A percentile compares a stretch with the other conserved stretches of the same genome.
Conservation (phyloP, 2,797 vertebrate species). For the Amazona ochrocephala region DNA sequence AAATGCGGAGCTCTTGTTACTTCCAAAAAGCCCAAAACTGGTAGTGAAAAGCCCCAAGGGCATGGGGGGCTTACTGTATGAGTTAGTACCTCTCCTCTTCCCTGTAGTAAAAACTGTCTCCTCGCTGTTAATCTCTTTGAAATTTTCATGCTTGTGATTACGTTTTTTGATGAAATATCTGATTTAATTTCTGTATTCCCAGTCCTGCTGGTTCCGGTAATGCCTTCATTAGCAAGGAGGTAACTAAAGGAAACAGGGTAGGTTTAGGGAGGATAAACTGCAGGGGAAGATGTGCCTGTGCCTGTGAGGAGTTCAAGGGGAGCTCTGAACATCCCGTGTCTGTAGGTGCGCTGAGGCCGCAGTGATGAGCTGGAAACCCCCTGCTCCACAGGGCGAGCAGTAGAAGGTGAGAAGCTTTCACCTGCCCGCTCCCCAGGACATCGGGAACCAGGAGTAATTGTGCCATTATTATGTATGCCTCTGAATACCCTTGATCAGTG, state of each 20-base stretch:
- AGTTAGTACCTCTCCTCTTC: background rate
- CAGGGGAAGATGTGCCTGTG: background rate
- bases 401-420: background rate
- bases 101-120: background rate
- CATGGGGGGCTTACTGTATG: accelerated
- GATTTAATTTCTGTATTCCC: background rate
- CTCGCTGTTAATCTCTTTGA: background rate
- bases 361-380: background rate
- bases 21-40: background rate
- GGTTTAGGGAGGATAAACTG: background rate
- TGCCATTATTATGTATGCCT: background rate
- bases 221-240: accelerated
- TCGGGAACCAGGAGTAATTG: background rate
- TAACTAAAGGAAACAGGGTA: accelerated
- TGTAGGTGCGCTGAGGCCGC: accelerated
- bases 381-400: accelerated
- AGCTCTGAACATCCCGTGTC: background rate
- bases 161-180: background rate
- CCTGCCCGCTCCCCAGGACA: background rate
- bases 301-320: accelerated
- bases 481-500: background rate
- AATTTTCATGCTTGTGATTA: background rate
- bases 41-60: background rate
- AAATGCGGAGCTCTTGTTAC: background rate
- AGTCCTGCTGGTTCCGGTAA: no score